Evolutionary conservation across 2,113 vertebrate species (phyloP).

Genomic region (Perca schrenkii): DNA sequence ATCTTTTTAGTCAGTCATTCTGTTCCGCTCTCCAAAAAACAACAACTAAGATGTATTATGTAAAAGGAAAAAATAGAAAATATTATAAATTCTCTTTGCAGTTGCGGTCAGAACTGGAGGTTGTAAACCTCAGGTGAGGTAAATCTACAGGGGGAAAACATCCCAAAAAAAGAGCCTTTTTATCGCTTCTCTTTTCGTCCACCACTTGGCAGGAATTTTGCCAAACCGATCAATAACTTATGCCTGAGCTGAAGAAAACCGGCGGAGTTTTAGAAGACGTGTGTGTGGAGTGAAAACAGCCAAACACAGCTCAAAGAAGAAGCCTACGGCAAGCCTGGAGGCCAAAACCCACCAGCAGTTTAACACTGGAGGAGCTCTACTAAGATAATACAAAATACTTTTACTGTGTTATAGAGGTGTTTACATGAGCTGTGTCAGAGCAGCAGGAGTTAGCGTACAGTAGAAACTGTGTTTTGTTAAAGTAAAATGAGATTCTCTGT

Average conservation of each 20-base stretch:
- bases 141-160: neutral
- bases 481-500: too few species aligned
- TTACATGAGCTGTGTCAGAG: neutral
- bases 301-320: conserved; percentile 37
- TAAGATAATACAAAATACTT: neutral
- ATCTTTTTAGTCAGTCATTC: too few species aligned
- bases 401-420: neutral
- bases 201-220: conserved; percentile 22
- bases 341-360: conserved; percentile 21
- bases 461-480: too few species aligned
- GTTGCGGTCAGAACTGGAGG: neutral
- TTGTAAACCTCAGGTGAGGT: conserved; percentile 23
- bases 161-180: conserved; percentile 5
- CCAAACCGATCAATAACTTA: conserved; percentile 46
- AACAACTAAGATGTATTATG: neutral
- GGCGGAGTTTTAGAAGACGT: neutral
- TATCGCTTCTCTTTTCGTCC: conserved; percentile 5
- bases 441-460: too few species aligned
- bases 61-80: neutral
- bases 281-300: conserved; percentile 16
- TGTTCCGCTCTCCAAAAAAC: too few species aligned
- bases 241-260: neutral
- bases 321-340: conserved; percentile 47
- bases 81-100: conserved; percentile 16
- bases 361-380: neutral